Conservation (phyloP, 2,888 invertebrate genomes). For the Hydroisotoma schaefferi region DNA sequence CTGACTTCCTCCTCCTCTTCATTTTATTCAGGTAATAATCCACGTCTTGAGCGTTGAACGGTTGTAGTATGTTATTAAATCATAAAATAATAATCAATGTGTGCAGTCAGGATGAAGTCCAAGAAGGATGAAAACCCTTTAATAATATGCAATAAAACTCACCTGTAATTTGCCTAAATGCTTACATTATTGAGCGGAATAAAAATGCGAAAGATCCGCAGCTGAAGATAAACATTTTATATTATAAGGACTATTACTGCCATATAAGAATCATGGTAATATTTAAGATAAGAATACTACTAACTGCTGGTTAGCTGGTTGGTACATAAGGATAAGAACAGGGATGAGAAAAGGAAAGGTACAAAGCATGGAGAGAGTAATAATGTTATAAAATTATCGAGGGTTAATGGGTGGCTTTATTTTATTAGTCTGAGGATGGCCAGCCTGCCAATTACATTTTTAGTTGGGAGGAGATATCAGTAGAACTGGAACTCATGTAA, state of each 20-base stretch:
- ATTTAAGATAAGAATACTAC: too few species aligned
- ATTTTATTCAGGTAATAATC: too few species aligned
- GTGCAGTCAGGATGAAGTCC: neutral
- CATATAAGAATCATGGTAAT: too few species aligned
- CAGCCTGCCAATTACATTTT: neutral
- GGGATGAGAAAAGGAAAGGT: too few species aligned
- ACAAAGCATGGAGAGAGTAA: neutral
- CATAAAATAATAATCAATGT: neutral
- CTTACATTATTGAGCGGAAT: neutral
- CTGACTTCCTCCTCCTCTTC: too few species aligned
- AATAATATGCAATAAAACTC: constrained; percentile 1
- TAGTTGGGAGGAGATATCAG: neutral
- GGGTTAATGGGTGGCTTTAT: constrained; percentile 7
- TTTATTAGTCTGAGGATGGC: constrained; percentile 1
- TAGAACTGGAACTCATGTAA: neutral
- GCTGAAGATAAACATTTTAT: too few species aligned
- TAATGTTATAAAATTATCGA: constrained; percentile 5
- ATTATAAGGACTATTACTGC: too few species aligned
- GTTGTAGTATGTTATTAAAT: neutral
- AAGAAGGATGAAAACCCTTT: neutral
- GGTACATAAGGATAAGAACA: too few species aligned
- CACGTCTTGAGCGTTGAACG: too few species aligned
- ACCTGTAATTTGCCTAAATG: constrained; percentile 2
- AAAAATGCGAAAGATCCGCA: too few species aligned
- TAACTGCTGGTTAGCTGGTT: too few species aligned